These are phyloP conservation scores for Brachionus manjavacas DNA, from an alignment of 1,140 invertebrate species.

Conservation along the genomic window DNA sequence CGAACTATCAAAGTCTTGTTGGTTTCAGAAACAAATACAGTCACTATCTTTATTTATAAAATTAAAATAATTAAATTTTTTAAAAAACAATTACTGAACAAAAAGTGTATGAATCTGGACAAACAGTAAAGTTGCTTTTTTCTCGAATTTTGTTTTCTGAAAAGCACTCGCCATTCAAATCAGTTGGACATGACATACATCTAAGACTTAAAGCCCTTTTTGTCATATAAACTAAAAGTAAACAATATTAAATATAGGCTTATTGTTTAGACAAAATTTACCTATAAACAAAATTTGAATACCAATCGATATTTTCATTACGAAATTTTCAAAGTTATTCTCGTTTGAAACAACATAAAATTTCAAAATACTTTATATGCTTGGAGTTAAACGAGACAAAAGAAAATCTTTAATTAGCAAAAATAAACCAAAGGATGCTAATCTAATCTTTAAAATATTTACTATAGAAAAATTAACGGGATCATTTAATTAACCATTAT, in stretches of 20 bases:
- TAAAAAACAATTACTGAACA: not conserved
- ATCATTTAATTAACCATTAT: not conserved
- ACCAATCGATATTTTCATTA: not conserved
- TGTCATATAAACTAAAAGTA: not conserved
- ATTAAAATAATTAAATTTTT: too few species aligned
- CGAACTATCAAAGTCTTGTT: not conserved
- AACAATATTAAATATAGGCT: not conserved
- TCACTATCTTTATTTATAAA: not conserved
- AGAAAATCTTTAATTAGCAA: not conserved
- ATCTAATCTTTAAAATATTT: slow-evolving; percentile 7
- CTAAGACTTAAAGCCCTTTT: not conserved
- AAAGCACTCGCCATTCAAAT: slow-evolving; percentile 29
- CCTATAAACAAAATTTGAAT: not conserved
- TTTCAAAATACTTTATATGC: not conserved
- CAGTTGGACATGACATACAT: slow-evolving; percentile 16
- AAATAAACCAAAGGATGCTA: not conserved
- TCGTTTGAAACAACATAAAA: not conserved
- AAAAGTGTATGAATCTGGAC: not conserved
- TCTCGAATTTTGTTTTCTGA: not conserved
- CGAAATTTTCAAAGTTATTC: not conserved
- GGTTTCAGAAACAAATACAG: not conserved
- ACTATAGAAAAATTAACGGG: not conserved
- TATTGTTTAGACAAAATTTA: not conserved
- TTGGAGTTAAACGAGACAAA: not conserved
- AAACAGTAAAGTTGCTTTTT: not conserved